Conservation (phyloP, 2,888 invertebrate genomes). For the Formica aserva region DNA sequence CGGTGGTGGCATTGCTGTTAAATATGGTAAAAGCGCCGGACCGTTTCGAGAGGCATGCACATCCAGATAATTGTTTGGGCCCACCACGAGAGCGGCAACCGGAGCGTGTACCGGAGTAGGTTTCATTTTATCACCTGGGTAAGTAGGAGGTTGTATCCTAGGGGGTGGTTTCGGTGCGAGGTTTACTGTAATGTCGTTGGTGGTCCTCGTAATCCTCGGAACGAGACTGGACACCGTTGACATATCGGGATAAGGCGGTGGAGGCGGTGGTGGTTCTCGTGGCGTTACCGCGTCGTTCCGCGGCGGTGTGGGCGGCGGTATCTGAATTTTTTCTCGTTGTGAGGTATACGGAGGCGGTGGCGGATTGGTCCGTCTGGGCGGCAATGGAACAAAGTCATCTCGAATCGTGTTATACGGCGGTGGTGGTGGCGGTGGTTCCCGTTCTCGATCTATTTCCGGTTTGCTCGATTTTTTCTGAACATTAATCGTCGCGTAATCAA, state of each 20-base stretch:
- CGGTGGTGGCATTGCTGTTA: slow-evolving; percentile 89
- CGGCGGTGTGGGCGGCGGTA: slow-evolving; percentile 85
- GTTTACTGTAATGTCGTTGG: slow-evolving; percentile 25
- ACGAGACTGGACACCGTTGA: slow-evolving; percentile 67
- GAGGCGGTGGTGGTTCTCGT: slow-evolving; percentile 88
- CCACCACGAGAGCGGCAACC: slow-evolving; percentile 88
- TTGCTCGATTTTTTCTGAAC: slow-evolving; percentile 71
- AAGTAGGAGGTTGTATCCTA: slow-evolving; percentile 85
- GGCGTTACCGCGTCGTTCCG: slow-evolving; percentile 86
- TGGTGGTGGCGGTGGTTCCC: slow-evolving; percentile 88
- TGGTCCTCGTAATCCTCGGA: slow-evolving; percentile 54
- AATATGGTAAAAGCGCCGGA: slow-evolving; percentile 86
- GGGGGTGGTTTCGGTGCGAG: slow-evolving; percentile 89
- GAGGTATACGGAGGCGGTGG: slow-evolving; percentile 87
- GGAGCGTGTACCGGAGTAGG: slow-evolving; percentile 86
- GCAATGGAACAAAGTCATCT: slow-evolving; percentile 88
- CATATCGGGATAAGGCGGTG: slow-evolving; percentile 87
- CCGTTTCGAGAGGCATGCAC: slow-evolving; percentile 87
- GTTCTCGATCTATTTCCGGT: slow-evolving; percentile 75
- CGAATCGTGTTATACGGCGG: slow-evolving; percentile 89
- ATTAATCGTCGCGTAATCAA: slow-evolving; percentile 78
- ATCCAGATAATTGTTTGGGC: slow-evolving; percentile 89
- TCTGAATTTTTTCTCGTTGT: slow-evolving; percentile 82
- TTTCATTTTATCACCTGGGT: slow-evolving; percentile 86
- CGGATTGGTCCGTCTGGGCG: slow-evolving; percentile 88